phyloP scores from a whole-genome alignment of 2,113 vertebrate genomes.

The Anarrhichthys ocellatus region DNA sequence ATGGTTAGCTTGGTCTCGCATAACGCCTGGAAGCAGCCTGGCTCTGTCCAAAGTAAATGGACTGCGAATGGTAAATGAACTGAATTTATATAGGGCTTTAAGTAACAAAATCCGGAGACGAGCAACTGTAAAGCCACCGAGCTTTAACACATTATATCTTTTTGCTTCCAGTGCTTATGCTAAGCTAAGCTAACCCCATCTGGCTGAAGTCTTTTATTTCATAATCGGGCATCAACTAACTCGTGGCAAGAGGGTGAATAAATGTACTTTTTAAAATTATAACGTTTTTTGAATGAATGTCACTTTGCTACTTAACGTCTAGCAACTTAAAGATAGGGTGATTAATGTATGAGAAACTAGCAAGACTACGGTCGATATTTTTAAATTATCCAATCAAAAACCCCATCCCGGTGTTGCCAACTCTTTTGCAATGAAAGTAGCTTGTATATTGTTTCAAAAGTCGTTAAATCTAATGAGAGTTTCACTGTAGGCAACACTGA shows the following conservation, averaged over 20 bases:
- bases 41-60: not conserved
- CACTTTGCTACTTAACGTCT: not conserved
- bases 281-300: not conserved
- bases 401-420: not conserved
- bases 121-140: not conserved
- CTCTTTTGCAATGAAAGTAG: not conserved
- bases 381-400: not conserved
- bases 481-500: not conserved
- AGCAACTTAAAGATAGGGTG: not conserved
- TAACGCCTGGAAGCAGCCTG: not conserved
- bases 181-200: not conserved
- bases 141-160: not conserved
- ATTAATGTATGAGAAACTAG: not conserved
- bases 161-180: not conserved
- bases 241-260: not conserved
- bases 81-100: not conserved
- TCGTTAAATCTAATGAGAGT: not conserved
- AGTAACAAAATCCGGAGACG: not conserved
- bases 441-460: not conserved
- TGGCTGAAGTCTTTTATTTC: not conserved
- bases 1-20: not conserved
- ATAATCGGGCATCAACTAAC: not conserved
- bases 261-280: not conserved
- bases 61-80: not conserved
- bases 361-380: not conserved